Percentiles rank a stretch among this genome's conserved stretches.
Conservation (phyloP, 2,113 vertebrate genomes). For the Nansenia antarctica region DNA sequence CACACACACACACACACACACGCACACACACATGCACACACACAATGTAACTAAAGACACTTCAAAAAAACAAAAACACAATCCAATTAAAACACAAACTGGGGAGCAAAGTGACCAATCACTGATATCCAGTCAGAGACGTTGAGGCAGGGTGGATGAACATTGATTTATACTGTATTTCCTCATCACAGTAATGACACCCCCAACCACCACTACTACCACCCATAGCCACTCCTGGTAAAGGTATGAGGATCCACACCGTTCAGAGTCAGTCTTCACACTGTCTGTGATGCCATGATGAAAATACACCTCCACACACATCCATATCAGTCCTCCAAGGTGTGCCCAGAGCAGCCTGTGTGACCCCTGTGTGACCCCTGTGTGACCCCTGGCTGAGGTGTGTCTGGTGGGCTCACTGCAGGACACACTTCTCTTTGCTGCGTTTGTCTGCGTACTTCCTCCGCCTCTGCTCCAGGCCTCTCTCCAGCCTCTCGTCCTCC, state of each 20-base stretch:
- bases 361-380: too few relatives aligned
- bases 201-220: too few relatives aligned
- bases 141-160: background rate
- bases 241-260: too few relatives aligned
- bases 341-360: background rate
- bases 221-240: too few relatives aligned
- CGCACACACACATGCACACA: background rate
- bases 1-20: conserved; percentile 1
- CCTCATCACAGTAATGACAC: background rate
- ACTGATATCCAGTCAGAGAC: conserved; percentile 7
- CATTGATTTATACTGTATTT: too few relatives aligned
- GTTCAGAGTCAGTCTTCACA: background rate
- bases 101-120: conserved; percentile 4
- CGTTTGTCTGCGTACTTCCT: conserved; percentile 70
- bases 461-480: conserved; percentile 84
- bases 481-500: conserved; percentile 86
- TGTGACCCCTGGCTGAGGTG: background rate
- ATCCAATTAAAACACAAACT: conserved; percentile 4
- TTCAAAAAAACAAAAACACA: background rate
- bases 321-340: background rate
- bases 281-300: background rate
- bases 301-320: too few relatives aligned
- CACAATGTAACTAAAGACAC: conserved; percentile 6
- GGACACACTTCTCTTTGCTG: conserved; percentile 83
- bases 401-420: conserved; percentile 74